Evolutionary conservation across 1,140 invertebrate genomes (phyloP), one percentile per base, ranked within the genome.

Genomic region (Belonocnema kinseyi): DNA sequence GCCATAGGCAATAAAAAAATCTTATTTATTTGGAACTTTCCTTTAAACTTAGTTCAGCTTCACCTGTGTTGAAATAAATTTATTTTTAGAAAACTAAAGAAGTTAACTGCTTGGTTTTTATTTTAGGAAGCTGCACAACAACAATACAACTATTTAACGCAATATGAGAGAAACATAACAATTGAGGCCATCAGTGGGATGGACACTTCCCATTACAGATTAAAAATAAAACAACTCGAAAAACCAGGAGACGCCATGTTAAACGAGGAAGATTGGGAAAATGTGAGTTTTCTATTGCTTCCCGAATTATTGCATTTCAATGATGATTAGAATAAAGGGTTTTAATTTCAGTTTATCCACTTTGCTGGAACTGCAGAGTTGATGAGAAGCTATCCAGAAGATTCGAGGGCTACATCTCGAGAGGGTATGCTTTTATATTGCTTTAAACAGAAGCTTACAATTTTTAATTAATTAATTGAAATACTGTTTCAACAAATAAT

Each of bases 341-440:
- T 70, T 86, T 75, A 75, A 73, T 93, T 94, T 71, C 90, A 96
- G 94, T 88, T 96, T 58, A 94, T 95, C 85, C 95, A 95, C 83
- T 93, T 96, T 83, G 93, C 94, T 85, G 95, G 94, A 51, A 87
- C 94, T 73, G 94, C 94, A 72, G 94, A 95, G 86, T 77, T 83
- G 0, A 70, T 83, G 11, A 73, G 56, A 80, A 78, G 82, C 17
- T 76, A 75, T 2, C n/a, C 71, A 11, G 74, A 58, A 74, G 71
- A 78, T 14, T 52, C 58, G 5, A 70, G 72, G 19, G 83, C 84
- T 12, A 73, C 80, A 33, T 81, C 74, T 12, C 79, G 83, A 13
- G 73, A 83, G 82, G 85, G 88, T 88, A 81, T 33, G 73, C 51
- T 17, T 53, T 78, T 40, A 7, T 66, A 33, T 3, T 19, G 2